A percentile compares a stretch with the other conserved stretches of the same genome.
Evolutionary conservation across 1,140 invertebrate genomes (phyloP).

Genomic region (Phocides pigmalion): DNA sequence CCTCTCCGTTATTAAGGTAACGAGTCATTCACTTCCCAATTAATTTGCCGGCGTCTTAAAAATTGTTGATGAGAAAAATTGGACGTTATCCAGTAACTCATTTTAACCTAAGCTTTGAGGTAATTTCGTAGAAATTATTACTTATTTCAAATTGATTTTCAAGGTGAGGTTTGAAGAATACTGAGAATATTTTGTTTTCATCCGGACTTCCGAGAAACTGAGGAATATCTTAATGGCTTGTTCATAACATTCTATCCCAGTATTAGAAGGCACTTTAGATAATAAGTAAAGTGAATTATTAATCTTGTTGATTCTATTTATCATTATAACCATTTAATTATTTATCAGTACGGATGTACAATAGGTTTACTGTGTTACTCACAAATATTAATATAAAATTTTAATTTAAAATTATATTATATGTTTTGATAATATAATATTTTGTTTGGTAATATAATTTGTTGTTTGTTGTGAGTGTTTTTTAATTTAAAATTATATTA

Average conservation of each 20-base stretch:
- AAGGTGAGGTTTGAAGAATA: not conserved
- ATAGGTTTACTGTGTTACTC: no score
- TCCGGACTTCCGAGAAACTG: not conserved
- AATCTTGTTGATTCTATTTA: no score
- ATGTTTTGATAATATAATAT: no score
- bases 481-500: no score
- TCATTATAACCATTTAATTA: no score
- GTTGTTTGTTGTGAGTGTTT: no score
- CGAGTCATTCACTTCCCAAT: constrained; percentile 44
- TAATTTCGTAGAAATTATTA: not conserved
- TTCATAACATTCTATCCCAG: not conserved
- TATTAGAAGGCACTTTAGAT: not conserved
- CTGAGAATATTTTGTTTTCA: not conserved
- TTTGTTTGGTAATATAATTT: no score
- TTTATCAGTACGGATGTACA: no score
- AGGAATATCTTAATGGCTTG: not conserved
- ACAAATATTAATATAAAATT: no score
- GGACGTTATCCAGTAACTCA: constrained; percentile 37
- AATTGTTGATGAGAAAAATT: constrained; percentile 48
- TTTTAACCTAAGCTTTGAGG: not conserved
- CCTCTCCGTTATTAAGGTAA: constrained; percentile 39
- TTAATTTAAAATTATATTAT: no score
- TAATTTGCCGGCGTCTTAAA: constrained; percentile 44
- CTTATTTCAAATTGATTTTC: not conserved
- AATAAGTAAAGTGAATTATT: not conserved